phyloP scores from a whole-genome alignment of 2,888 invertebrate genomes.

The Tinea trinotella region DNA sequence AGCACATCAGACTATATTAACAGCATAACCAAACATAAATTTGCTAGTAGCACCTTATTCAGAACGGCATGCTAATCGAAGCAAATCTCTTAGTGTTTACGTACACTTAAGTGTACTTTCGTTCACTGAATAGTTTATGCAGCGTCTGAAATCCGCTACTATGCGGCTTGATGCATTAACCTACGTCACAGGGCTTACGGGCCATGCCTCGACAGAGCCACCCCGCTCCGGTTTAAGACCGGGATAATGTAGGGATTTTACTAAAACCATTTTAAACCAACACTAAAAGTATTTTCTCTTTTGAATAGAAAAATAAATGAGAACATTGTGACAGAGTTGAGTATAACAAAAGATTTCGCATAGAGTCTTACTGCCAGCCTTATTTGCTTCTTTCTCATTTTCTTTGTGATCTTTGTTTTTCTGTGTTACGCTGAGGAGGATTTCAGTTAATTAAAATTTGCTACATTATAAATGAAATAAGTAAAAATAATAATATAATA shows the following conservation, averaged over 20 bases:
- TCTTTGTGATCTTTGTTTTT: constrained; percentile 11
- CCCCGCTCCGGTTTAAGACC: constrained; percentile 26
- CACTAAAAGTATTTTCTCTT: constrained; percentile 27
- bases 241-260: constrained; percentile 53
- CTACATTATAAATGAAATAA: background rate
- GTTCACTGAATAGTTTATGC: constrained; percentile 55
- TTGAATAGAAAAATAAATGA: constrained; percentile 1
- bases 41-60: background rate
- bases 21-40: too few species aligned
- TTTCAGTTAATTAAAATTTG: constrained; percentile 10
- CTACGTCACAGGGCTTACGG: constrained; percentile 48
- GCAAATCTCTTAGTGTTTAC: constrained; percentile 14
- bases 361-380: background rate
- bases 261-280: constrained; percentile 44
- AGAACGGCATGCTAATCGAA: constrained; percentile 11
- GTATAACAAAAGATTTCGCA: constrained; percentile 2
- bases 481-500: background rate
- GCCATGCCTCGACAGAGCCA: constrained; percentile 3
- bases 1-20: background rate
- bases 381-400: constrained; percentile 8
- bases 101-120: constrained; percentile 20
- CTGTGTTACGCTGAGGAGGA: background rate
- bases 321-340: background rate
- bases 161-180: constrained; percentile 49
- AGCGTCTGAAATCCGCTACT: constrained; percentile 43